Percentiles rank a stretch among this genome's conserved stretches.
phyloP scores from a whole-genome alignment of 2,113 vertebrate species.

The Paralichthys olivaceus region DNA sequence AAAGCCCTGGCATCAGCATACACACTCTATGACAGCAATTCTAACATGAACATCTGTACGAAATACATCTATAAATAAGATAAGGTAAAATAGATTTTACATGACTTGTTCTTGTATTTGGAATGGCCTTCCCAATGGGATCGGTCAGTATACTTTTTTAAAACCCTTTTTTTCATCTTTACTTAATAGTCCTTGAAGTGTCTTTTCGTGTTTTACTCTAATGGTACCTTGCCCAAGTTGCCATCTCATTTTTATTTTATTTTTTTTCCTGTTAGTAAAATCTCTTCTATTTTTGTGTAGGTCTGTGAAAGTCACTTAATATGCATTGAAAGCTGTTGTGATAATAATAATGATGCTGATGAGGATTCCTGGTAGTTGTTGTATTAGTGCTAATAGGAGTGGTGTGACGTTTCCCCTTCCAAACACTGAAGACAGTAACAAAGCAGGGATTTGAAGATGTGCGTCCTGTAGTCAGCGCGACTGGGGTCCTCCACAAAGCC shows the following conservation, averaged over 20 bases:
- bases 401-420: constrained; percentile 19
- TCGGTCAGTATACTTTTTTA: neutral
- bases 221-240: neutral
- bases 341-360: constrained; percentile 6
- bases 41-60: neutral
- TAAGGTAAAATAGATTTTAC: neutral
- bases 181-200: constrained; percentile 47
- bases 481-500: constrained; percentile 31
- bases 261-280: constrained; percentile 31
- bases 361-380: constrained; percentile 10
- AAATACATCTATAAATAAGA: neutral
- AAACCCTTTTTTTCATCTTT: constrained; percentile 23
- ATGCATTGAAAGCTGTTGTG: constrained; percentile 34
- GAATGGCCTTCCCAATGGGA: neutral
- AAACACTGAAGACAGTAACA: constrained; percentile 44
- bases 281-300: constrained; percentile 25
- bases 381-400: constrained; percentile 5
- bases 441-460: constrained; percentile 31
- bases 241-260: neutral
- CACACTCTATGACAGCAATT: neutral
- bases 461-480: constrained; percentile 47
- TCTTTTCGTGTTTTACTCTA: constrained; percentile 33
- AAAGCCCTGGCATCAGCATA: too few relatives aligned
- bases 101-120: too few relatives aligned
- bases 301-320: constrained; percentile 25